Evolutionary conservation across 1,140 invertebrate species (phyloP).

Genomic region (Geopemphigus sp.): DNA sequence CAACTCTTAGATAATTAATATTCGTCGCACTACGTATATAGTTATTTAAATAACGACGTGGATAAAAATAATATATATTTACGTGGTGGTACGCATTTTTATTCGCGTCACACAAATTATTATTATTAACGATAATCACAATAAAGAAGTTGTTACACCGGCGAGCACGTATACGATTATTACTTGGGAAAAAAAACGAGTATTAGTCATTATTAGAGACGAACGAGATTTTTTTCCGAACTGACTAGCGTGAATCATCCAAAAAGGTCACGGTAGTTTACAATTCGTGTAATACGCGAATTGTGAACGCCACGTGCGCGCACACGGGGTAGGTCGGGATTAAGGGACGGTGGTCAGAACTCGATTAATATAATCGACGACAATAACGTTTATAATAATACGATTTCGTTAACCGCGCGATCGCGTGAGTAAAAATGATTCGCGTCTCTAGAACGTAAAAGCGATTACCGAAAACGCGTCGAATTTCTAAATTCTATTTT

Average conservation of each 20-base stretch:
- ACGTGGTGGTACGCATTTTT: not conserved
- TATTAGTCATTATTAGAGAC: conserved; percentile 1
- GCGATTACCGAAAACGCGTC: too few relatives aligned
- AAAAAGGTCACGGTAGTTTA: not conserved
- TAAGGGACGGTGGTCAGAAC: too few relatives aligned
- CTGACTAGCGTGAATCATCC: conserved; percentile 1
- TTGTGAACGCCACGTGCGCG: too few relatives aligned
- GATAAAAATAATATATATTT: not conserved
- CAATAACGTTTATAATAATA: too few relatives aligned
- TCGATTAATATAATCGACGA: too few relatives aligned
- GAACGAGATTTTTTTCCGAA: not conserved
- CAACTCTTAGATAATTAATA: conserved; percentile 4
- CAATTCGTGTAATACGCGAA: too few relatives aligned
- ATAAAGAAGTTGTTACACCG: not conserved
- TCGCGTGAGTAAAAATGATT: too few relatives aligned
- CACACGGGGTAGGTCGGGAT: too few relatives aligned
- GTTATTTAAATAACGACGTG: not conserved
- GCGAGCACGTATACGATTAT: not conserved
- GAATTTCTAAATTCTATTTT: too few relatives aligned
- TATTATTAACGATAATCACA: conserved; percentile 1
- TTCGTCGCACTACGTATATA: not conserved
- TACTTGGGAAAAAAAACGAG: not conserved
- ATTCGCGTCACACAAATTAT: conserved; percentile 14
- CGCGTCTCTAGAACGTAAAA: too few relatives aligned
- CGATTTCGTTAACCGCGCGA: too few relatives aligned